Evolutionary conservation across 2,797 vertebrate species (phyloP), one percentile per base, ranked within the genome.

Genomic region (Botia kubotai): DNA sequence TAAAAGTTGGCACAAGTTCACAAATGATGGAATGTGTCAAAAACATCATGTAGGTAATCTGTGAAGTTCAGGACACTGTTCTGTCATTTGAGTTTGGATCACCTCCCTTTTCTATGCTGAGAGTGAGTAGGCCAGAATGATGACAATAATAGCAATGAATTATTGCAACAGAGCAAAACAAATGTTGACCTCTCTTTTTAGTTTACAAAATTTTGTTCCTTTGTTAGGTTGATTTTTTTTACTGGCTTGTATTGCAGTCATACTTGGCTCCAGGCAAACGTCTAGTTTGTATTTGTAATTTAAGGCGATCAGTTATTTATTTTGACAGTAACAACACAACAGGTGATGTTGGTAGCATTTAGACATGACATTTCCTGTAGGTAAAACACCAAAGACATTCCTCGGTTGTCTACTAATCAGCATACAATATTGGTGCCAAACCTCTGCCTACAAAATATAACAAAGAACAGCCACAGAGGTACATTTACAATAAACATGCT

Each of bases 231-330:
- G 62, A 81, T 50, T 79, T 52, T 29, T 29, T 66, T 75, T 58
- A 75, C 67, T 76, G 23, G 43, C 50, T 82, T 76, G 77, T 82
- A 84, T 88, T 85, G 85, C 82, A 77, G 83, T 79, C 63, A 55
- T 67, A 72, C 55, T 78, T 70, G 79, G 71, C 81, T 60, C 63
- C 55, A 83, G 80, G 84, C 83, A 62, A 84, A 86, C 74, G 60
- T 74, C 29, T 67, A 58, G 69, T 85, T 72, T 73, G 76, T 52
- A 81, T 87, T 85, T 82, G 72, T 88, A 81, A 76, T 66, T 91
- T 87, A 88, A 91, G 88, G 87, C 88, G 76, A 90, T 82, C 75
- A 87, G 89, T 91, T 72, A 74, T 80, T 88, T 85, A 83, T 85
- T 70, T 85, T 84, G 81, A 88, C 82, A 85, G 69, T 82, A 69